These are phyloP conservation scores for Embidobia sp. DNA, from an alignment of 2,888 invertebrate genomes.

Conservation along the genomic window DNA sequence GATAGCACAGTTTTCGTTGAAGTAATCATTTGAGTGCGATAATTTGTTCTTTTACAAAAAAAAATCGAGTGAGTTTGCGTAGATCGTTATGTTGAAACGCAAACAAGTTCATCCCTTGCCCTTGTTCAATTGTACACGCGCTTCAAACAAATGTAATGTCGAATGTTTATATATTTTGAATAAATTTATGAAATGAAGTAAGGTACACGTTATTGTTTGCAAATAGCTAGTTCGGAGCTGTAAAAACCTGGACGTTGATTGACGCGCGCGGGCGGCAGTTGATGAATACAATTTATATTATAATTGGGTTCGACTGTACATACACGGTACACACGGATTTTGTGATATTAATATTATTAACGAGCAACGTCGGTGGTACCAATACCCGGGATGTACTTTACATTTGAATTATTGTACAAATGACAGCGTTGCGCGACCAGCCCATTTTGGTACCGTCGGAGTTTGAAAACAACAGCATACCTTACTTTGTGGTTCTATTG, in stretches of 20 bases:
- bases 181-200: constrained; percentile 53
- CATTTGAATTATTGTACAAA: constrained; percentile 48
- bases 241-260: constrained; percentile 13
- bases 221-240: constrained; percentile 22
- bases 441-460: constrained; percentile 42
- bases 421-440: constrained; percentile 4
- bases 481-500: constrained; percentile 40
- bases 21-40: no score
- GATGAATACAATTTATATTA: constrained; percentile 10
- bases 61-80: no score
- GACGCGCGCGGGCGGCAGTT: constrained; percentile 1
- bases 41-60: no score
- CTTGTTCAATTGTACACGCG: no score
- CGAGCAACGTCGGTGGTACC: constrained; percentile 26
- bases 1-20: no score
- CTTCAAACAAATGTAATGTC: constrained; percentile 39
- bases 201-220: constrained; percentile 55
- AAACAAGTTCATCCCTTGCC: neutral
- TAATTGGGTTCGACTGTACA: constrained; percentile 37
- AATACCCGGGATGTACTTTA: constrained; percentile 24
- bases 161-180: constrained; percentile 59
- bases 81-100: no score
- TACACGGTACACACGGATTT: constrained; percentile 26
- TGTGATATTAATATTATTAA: constrained; percentile 45
- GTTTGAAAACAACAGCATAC: constrained; percentile 50